Conservation (phyloP, 2,797 vertebrate species). For the Coilia nasus region DNA sequence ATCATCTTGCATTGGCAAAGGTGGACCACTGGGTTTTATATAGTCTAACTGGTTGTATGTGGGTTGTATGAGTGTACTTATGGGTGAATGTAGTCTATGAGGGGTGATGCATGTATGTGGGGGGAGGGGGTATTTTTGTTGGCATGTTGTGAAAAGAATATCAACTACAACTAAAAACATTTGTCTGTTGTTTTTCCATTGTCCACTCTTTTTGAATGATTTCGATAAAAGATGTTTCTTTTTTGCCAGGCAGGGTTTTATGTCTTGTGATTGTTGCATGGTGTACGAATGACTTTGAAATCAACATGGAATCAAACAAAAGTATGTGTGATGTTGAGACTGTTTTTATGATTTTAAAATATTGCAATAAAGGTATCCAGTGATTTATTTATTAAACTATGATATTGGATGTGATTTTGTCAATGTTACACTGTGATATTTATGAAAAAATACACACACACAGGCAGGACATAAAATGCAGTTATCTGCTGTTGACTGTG, state of each 20-base stretch:
- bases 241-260: neutral
- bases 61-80: neutral
- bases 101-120: neutral
- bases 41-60: neutral
- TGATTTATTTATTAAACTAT: constrained; percentile 19
- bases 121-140: neutral
- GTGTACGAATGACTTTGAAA: neutral
- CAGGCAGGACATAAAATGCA: no score
- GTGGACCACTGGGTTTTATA: neutral
- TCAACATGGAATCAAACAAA: neutral
- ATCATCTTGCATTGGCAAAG: neutral
- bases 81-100: neutral
- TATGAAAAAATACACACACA: neutral
- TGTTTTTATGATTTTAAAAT: neutral
- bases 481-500: no score
- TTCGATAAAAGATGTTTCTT: neutral
- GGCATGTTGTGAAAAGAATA: neutral
- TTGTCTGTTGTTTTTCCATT: neutral
- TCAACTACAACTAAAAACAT: neutral
- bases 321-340: neutral
- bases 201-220: neutral
- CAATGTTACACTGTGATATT: neutral
- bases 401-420: neutral
- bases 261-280: neutral
- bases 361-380: constrained; percentile 6